Conservation (phyloP, 1,140 invertebrate species). For the Heliconius nattereri region DNA sequence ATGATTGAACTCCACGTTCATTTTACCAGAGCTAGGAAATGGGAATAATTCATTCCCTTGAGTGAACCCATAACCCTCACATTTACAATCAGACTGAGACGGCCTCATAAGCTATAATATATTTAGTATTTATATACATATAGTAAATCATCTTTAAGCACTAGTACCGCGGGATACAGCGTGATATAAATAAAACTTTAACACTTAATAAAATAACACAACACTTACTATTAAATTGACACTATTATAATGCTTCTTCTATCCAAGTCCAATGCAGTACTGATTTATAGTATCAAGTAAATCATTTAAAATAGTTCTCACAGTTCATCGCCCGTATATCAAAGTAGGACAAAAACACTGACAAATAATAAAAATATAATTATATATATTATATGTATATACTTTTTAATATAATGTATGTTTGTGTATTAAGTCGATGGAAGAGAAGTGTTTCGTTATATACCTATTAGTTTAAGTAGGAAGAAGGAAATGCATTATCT, state of each 20-base stretch:
- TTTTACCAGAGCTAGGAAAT: too few relatives aligned
- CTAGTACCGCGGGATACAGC: too few relatives aligned
- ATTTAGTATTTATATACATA: too few relatives aligned
- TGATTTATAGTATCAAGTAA: constrained; percentile 4
- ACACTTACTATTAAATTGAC: not conserved
- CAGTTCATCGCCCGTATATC: constrained; percentile 20
- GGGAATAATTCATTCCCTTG: too few relatives aligned
- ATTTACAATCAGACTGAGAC: too few relatives aligned
- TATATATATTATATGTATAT: not conserved
- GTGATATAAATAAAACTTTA: too few relatives aligned
- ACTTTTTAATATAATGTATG: constrained; percentile 3
- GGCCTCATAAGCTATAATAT: too few relatives aligned
- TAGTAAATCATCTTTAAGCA: too few relatives aligned
- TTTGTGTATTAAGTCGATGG: constrained; percentile 2
- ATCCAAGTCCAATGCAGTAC: constrained; percentile 17
- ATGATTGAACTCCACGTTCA: too few relatives aligned
- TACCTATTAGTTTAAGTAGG: constrained; percentile 12
- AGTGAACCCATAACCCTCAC: too few relatives aligned
- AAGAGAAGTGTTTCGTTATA: not conserved
- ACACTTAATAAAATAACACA: constrained; percentile 5
- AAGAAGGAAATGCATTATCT: constrained; percentile 3
- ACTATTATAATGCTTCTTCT: constrained; percentile 6
- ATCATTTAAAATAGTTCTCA: not conserved
- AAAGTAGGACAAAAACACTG: constrained; percentile 21
- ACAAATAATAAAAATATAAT: constrained; percentile 6